These are phyloP conservation scores for Ostrea denselamellosa DNA, from an alignment of 1,140 invertebrate species.

Conservation along the genomic window DNA sequence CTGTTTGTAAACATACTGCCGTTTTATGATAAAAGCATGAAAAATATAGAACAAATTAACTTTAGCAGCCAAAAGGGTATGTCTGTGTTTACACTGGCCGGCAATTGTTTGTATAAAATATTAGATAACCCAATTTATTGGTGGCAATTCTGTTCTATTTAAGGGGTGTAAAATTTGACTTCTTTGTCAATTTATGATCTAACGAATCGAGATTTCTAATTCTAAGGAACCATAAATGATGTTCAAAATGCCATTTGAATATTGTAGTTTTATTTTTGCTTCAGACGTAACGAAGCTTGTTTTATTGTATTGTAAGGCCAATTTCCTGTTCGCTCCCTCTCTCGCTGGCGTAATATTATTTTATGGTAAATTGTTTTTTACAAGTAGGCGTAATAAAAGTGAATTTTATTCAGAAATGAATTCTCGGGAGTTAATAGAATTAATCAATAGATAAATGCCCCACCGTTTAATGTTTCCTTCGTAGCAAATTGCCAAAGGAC, in stretches of 20 bases:
- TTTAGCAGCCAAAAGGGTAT: background rate
- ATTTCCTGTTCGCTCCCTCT: background rate
- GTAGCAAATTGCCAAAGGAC: background rate
- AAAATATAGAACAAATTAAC: slow-evolving; percentile 3
- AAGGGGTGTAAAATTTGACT: background rate
- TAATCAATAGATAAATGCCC: background rate
- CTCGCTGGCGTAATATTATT: background rate
- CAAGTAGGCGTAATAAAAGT: no score
- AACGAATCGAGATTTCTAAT: background rate
- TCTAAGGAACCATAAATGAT: no score
- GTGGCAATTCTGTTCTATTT: background rate
- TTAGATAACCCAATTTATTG: slow-evolving; percentile 1
- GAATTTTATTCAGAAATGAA: background rate
- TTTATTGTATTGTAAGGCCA: background rate
- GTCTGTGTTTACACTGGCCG: background rate
- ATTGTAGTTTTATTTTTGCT: no score
- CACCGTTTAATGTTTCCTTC: background rate
- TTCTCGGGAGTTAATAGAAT: background rate
- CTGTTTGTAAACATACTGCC: background rate
- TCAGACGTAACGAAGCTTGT: background rate
- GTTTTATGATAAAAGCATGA: background rate
- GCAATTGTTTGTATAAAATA: background rate
- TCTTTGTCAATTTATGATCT: background rate
- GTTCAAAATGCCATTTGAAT: no score
- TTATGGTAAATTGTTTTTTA: background rate